Conservation (phyloP, 1,140 invertebrate genomes). For the Forficula auricularia region DNA sequence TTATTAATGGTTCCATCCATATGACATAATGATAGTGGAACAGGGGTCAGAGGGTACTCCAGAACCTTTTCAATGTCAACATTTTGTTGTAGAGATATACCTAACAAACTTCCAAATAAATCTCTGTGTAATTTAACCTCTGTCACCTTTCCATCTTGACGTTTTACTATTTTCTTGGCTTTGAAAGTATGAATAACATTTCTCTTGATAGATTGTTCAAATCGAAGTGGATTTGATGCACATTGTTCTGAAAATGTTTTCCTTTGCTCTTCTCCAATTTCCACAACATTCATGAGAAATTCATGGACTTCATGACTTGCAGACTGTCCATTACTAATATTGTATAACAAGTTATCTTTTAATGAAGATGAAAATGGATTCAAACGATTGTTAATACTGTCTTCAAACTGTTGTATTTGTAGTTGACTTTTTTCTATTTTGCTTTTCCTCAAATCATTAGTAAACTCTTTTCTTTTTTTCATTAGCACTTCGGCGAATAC, state of each 20-base stretch:
- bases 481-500: slow-evolving; percentile 6
- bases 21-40: slow-evolving; percentile 16
- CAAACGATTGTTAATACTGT: slow-evolving; percentile 12
- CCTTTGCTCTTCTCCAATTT: slow-evolving; percentile 12
- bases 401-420: slow-evolving; percentile 11
- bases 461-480: slow-evolving; percentile 13
- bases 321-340: slow-evolving; percentile 8
- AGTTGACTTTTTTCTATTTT: slow-evolving; percentile 13
- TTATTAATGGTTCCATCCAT: slow-evolving; percentile 12
- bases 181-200: slow-evolving; percentile 14
- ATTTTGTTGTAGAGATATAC: slow-evolving; percentile 14
- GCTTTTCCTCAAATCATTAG: slow-evolving; percentile 12
- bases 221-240: slow-evolving; percentile 10
- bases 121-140: slow-evolving; percentile 19
- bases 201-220: slow-evolving; percentile 15
- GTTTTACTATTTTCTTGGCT: slow-evolving; percentile 11
- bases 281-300: slow-evolving; percentile 11
- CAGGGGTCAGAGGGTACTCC: slow-evolving; percentile 14
- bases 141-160: slow-evolving; percentile 14
- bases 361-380: slow-evolving; percentile 12
- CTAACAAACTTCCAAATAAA: slow-evolving; percentile 18
- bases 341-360: slow-evolving; percentile 3
- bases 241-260: slow-evolving; percentile 13
- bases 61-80: slow-evolving; percentile 15
- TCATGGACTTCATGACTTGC: slow-evolving; percentile 5